phyloP scores from a whole-genome alignment of 2,888 invertebrate species.

The Dione vanillae region DNA sequence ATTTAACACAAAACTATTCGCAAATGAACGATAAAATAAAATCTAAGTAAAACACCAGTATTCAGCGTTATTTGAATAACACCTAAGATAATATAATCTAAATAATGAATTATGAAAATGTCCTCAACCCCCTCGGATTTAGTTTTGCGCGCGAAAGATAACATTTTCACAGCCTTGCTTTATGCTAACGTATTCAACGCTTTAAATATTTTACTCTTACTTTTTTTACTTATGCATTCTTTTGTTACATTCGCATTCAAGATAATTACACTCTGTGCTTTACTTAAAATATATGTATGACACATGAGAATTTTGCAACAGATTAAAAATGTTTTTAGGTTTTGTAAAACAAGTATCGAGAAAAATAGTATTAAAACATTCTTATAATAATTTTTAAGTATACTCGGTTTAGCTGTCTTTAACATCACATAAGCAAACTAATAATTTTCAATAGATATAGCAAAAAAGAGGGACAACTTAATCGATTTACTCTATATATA shows the following conservation, averaged over 20 bases:
- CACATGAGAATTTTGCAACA: neutral
- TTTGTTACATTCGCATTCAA: constrained; percentile 26
- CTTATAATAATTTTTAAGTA: too few species aligned
- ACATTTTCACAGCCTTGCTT: constrained; percentile 34
- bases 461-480: too few species aligned
- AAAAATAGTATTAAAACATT: too few species aligned
- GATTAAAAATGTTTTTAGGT: neutral
- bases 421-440: too few species aligned
- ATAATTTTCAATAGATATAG: too few species aligned
- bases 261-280: constrained; percentile 15
- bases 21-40: neutral
- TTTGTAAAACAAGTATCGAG: neutral
- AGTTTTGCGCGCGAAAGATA: constrained; percentile 40
- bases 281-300: constrained; percentile 4
- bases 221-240: constrained; percentile 26
- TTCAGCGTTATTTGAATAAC: constrained; percentile 6
- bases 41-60: neutral
- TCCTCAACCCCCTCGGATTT: constrained; percentile 29
- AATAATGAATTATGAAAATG: constrained; percentile 26
- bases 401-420: too few species aligned
- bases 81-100: constrained; percentile 20
- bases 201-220: constrained; percentile 33
- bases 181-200: constrained; percentile 31
- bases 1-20: neutral
- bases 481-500: too few species aligned